Conservation (phyloP, 2,888 invertebrate species). For the Dorcus parallelipipedus region DNA sequence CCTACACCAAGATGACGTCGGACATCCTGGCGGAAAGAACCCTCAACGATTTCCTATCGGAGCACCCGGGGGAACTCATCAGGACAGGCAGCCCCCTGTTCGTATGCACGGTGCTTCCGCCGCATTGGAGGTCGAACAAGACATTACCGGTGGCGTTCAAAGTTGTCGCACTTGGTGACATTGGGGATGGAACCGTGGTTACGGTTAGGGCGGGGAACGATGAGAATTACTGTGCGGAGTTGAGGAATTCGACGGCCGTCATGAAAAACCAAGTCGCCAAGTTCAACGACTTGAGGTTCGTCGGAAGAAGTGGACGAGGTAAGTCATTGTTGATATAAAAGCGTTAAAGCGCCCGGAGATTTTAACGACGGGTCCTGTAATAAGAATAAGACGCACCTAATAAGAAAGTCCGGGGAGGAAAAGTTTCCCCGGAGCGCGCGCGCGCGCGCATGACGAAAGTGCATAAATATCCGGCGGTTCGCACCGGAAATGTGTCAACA, state of each 20-base stretch:
- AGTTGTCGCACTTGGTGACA: constrained; percentile 88
- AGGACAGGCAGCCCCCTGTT: constrained; percentile 95
- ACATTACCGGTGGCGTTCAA: constrained; percentile 94
- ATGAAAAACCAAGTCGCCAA: constrained; percentile 98
- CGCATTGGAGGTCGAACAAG: constrained; percentile 97
- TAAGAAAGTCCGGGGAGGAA: constrained; percentile 4
- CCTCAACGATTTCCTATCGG: constrained; percentile 78
- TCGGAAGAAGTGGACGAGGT: constrained; percentile 96
- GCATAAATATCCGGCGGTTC: constrained; percentile 10
- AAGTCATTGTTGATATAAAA: constrained; percentile 42
- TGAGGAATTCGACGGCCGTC: constrained; percentile 88
- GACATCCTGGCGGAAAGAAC: constrained; percentile 81
- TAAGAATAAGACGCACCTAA: constrained; percentile 23
- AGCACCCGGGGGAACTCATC: constrained; percentile 89
- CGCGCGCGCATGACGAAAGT: constrained; percentile 28
- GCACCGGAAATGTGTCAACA: constrained; percentile 43
- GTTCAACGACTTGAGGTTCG: constrained; percentile 96
- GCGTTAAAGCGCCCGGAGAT: constrained; percentile 16
- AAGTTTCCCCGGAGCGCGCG: constrained; percentile 1
- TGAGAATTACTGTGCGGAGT: constrained; percentile 92
- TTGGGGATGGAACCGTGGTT: constrained; percentile 91
- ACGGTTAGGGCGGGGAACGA: constrained; percentile 94
- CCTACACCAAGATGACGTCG: constrained; percentile 75
- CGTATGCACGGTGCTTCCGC: constrained; percentile 87
- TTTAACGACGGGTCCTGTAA: constrained; percentile 27